Base-by-base conservation (phyloP, 2,888 invertebrate species). In the Dicranocentrus wangi region DNA sequence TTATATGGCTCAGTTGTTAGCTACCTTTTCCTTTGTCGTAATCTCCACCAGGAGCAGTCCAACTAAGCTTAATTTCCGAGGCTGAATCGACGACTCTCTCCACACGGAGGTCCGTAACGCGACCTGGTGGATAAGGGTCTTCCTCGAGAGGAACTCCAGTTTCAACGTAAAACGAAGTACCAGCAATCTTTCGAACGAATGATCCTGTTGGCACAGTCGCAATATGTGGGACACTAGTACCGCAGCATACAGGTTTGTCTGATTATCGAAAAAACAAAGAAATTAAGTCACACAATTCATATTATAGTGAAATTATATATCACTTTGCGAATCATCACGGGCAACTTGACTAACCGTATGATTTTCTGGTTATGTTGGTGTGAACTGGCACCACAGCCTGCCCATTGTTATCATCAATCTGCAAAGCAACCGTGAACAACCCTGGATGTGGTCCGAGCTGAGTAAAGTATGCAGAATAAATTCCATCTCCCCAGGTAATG, bases 391-490 rank as follows among this genome's bases (percentile, higher is more conserved):
- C 84, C 25, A 86, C 86, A 42, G 87, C 86, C 70, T 87, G 83
- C 53, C 87, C 87, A 51, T 84, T 81, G 69, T 87, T 87, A 79
- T 88, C 87, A 61, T 85, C 84, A 55, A 88, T 87, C 25, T 86
- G 80, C 21, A 89, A 86, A 1, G 86, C 87, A 27, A 89, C 87
- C 69, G 87, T 88, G 84, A 89, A 89, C 51, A 85, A 83, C 55
- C 87, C 87, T 63, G 81, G 82, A 78, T 77, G 87, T 10, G 84
- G 73, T n/a, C 86, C 86, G 23, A 88, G 87, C 32, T 87, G 84
- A 61, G 88, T 88, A 82, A 88, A 88, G 82, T 88, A 89, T 7
- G 88, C 87, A 1, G 89, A 89, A 83, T 89, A 90, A 43, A 88
- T 87, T 19, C 90, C 89, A 85, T 90, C 90, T 51, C 88, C 87